phyloP scores from a whole-genome alignment of 2,113 vertebrate species.

The Charina bottae region DNA sequence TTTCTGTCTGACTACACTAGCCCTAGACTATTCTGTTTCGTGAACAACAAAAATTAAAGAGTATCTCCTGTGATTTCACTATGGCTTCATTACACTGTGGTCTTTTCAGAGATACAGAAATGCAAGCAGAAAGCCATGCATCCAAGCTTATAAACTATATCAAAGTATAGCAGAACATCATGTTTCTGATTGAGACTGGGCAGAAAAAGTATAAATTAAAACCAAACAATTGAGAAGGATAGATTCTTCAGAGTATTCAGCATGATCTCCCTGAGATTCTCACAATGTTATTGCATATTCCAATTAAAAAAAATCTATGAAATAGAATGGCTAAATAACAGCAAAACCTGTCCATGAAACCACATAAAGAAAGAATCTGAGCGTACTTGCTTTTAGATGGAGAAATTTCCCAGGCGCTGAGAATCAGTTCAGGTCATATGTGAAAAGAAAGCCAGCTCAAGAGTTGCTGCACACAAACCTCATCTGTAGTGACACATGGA shows the following conservation, averaged over 20 bases:
- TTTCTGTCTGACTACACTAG: not conserved
- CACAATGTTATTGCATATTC: not conserved
- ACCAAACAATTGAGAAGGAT: not conserved
- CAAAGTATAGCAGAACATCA: not conserved
- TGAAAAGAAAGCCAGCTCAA: not conserved
- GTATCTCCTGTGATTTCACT: not conserved
- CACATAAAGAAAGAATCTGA: not conserved
- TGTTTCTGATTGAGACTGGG: not conserved
- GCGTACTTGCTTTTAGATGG: not conserved
- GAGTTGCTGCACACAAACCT: not conserved
- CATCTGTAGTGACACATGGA: not conserved
- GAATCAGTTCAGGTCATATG: not conserved
- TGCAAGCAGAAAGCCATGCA: not conserved
- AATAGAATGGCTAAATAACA: not conserved
- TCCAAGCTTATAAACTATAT: not conserved
- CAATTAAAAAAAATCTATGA: not conserved
- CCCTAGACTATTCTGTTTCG: slow-evolving; percentile 14
- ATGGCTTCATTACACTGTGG: not conserved
- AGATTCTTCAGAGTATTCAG: not conserved
- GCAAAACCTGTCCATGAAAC: not conserved
- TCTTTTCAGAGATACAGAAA: not conserved
- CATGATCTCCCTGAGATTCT: not conserved
- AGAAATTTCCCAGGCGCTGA: not conserved
- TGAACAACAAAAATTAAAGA: not conserved
- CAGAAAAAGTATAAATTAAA: not conserved